These are phyloP conservation scores for Nothoprocta pentlandii DNA, from an alignment of 2,113 vertebrate genomes.

Conservation along the genomic window DNA sequence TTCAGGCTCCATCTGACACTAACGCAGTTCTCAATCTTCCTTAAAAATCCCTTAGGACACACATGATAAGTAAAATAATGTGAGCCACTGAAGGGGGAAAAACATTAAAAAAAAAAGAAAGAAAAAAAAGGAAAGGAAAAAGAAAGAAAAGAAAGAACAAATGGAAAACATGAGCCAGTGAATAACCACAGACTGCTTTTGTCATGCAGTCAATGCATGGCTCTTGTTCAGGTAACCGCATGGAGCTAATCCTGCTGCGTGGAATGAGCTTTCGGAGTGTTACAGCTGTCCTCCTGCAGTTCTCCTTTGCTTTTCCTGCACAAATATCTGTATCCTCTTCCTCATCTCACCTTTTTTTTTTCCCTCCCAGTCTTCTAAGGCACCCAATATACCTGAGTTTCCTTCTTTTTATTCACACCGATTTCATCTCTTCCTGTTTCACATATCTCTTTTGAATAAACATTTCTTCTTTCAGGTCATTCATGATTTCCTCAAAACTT, in stretches of 20 bases:
- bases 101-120: not conserved
- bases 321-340: not conserved
- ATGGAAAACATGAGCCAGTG: not conserved
- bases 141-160: not conserved
- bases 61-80: slow-evolving; percentile 45
- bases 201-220: not conserved
- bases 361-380: not conserved
- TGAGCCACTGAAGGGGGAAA: not conserved
- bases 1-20: slow-evolving; percentile 65
- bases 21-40: slow-evolving; percentile 61
- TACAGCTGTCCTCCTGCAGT: not conserved
- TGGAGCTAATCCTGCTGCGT: slow-evolving; percentile 4
- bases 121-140: not conserved
- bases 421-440: not conserved
- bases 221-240: slow-evolving; percentile 21
- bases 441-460: not conserved
- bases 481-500: not conserved
- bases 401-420: not conserved
- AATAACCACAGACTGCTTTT: slow-evolving; percentile 26
- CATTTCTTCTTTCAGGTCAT: not conserved
- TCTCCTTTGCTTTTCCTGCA: slow-evolving; percentile 26
- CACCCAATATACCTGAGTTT: not conserved
- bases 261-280: not conserved
- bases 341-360: not conserved
- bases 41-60: slow-evolving; percentile 64